These are phyloP conservation scores for Amyelois transitella DNA, from an alignment of 1,140 invertebrate species.

Conservation along the genomic window DNA sequence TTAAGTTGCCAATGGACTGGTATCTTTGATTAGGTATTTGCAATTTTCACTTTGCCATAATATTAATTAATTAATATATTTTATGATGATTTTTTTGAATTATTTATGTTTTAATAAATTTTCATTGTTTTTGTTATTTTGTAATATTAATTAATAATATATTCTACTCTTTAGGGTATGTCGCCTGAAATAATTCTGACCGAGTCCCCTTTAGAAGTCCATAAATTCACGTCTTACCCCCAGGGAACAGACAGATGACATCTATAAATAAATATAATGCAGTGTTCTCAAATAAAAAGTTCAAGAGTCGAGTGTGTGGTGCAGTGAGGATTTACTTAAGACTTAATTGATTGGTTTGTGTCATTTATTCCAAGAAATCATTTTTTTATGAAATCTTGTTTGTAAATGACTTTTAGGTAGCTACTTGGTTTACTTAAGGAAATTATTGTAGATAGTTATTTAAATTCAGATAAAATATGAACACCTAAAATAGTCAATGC, in stretches of 20 bases:
- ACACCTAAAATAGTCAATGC: too few relatives aligned
- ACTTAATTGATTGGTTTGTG: too few relatives aligned
- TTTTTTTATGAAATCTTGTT: too few relatives aligned
- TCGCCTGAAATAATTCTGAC: not conserved
- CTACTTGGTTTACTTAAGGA: too few relatives aligned
- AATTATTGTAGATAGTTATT: too few relatives aligned
- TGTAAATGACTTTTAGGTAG: too few relatives aligned
- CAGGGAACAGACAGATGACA: not conserved
- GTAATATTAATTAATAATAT: slow-evolving; percentile 7
- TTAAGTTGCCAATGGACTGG: slow-evolving; percentile 23
- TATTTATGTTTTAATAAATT: slow-evolving; percentile 62
- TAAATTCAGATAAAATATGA: too few relatives aligned
- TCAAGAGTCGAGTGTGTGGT: not conserved
- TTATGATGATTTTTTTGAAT: slow-evolving; percentile 51
- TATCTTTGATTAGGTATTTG: slow-evolving; percentile 41
- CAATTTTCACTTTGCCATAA: slow-evolving; percentile 59
- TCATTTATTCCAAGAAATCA: too few relatives aligned
- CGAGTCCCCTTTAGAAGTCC: not conserved
- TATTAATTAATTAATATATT: slow-evolving; percentile 58
- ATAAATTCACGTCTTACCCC: not conserved
- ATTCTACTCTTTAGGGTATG: not conserved
- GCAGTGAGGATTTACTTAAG: too few relatives aligned
- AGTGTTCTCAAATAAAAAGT: not conserved
- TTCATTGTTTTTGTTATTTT: slow-evolving; percentile 60
- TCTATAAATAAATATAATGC: not conserved